These are phyloP conservation scores for Isaurus tuberculatus DNA, from an alignment of 92 coral and sea anemone genomes.

Conservation along the genomic window DNA sequence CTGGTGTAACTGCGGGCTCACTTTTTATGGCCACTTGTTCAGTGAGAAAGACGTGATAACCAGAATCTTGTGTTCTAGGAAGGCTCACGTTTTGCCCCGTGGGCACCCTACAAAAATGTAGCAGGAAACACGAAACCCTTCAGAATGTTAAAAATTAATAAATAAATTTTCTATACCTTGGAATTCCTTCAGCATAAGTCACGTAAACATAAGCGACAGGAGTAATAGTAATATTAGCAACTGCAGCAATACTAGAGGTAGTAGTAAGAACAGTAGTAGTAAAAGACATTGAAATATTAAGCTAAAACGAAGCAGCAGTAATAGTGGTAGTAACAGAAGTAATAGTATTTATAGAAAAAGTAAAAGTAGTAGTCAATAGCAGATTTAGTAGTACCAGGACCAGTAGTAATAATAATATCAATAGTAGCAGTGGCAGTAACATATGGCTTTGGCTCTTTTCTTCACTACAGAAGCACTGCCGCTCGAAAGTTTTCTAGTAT, in stretches of 20 bases:
- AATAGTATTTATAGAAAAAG: no score
- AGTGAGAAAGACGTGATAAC: conserved; percentile 76
- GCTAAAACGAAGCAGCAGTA: no score
- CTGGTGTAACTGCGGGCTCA: conserved; percentile 52
- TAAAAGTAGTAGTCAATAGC: neutral
- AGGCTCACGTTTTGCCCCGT: conserved; percentile 19
- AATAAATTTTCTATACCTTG: no score
- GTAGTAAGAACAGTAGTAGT: no score
- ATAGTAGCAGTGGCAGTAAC: neutral
- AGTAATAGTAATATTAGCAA: neutral
- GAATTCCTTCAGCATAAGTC: no score
- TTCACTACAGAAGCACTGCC: no score
- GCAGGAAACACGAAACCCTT: no score
- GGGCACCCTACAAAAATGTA: conserved; percentile 8
- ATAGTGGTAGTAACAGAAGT: no score
- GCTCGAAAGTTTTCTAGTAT: no score
- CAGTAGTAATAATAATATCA: neutral
- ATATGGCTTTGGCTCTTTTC: no score
- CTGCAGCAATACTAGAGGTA: neutral
- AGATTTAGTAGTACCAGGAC: neutral
- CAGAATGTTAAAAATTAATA: neutral
- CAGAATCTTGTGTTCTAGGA: conserved; percentile 17
- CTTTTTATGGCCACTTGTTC: conserved; percentile 55
- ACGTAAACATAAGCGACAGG: neutral
- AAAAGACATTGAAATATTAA: no score